Base-by-base conservation (phyloP, 1,140 invertebrate genomes). In the Drosophila miranda region DNA sequence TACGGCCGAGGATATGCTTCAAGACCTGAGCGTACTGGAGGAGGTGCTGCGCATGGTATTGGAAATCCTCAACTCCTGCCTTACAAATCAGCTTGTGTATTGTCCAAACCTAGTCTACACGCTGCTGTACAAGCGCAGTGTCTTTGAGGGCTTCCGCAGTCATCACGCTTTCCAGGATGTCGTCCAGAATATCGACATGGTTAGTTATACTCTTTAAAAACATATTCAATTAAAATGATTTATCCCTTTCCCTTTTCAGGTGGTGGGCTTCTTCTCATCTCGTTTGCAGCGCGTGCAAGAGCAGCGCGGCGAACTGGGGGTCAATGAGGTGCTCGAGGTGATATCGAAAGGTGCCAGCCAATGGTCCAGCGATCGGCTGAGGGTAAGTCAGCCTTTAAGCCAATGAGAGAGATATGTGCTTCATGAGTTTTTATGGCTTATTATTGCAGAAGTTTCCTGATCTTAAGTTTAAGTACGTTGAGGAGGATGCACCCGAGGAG, bases 401-500 rank as follows among this genome's bases (percentile, higher is more conserved):
- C 1, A 13, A 19, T 8, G 6, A 30, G 30, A 9, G 6, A 2
- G 11, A 26, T 6, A 1, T 0, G 8, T 13, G 45, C 19, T 2
- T 30, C n/a, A 6, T 13, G 42, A 23, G 1, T 0, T 7, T 49
- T n/a, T 1, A 0, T 16, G 21, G 23, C 14, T 38, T 62, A 11
- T 82, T 82, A 79, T 89, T 94, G 11, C 91, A 98, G 96, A 99
- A 98, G 95, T 99, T 99, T 91, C 98, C 99, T 1, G 98, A 99
- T 81, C 92, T 99, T 45, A 99, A 99, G 91, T 99, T 99, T 92
- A 97, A 98, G 76, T 99, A 99, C 90, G 98, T 99, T 0, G 99
- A 99, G 92, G 99, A 99, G 92, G 98, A 99, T 66, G 95, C 97
- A 63, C 99, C 98, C 0, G 98, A 99, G 91, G 98, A 99, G 88